These are phyloP conservation scores for Drosophila incognita DNA, from an alignment of 2,888 invertebrate species.

Conservation along the genomic window DNA sequence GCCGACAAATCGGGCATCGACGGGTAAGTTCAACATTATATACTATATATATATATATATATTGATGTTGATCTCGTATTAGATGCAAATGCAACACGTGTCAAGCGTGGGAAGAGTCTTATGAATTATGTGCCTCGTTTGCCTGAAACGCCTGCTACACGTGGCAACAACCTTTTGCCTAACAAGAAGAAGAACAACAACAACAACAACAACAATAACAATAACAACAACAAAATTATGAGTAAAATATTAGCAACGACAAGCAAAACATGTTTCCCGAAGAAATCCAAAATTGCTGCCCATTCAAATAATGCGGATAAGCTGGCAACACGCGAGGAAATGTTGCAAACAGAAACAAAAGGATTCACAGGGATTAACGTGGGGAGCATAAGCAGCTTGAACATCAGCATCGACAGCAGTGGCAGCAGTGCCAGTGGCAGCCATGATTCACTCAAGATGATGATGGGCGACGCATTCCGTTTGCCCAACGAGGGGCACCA, in stretches of 20 bases:
- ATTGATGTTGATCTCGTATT: not conserved
- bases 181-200: not conserved
- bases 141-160: not conserved
- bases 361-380: not conserved
- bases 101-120: conserved; percentile 15
- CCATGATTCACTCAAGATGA: conserved; percentile 29
- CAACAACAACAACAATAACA: not conserved
- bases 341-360: not conserved
- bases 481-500: conserved; percentile 51
- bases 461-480: conserved; percentile 30
- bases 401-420: conserved; percentile 11
- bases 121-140: conserved; percentile 8
- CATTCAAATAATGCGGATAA: not conserved
- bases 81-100: conserved; percentile 3
- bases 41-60: not conserved
- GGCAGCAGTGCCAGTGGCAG: conserved; percentile 15
- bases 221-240: not conserved
- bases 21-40: conserved; percentile 14
- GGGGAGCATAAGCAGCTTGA: conserved; percentile 6
- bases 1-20: not conserved
- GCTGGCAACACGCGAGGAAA: not conserved
- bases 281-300: not conserved
- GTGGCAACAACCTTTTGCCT: conserved; percentile 41
- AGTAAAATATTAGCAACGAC: not conserved
- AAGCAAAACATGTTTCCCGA: conserved; percentile 22